These are phyloP conservation scores for Drosophila yakuba DNA, from an alignment of 1,140 invertebrate species.

Conservation along the genomic window DNA sequence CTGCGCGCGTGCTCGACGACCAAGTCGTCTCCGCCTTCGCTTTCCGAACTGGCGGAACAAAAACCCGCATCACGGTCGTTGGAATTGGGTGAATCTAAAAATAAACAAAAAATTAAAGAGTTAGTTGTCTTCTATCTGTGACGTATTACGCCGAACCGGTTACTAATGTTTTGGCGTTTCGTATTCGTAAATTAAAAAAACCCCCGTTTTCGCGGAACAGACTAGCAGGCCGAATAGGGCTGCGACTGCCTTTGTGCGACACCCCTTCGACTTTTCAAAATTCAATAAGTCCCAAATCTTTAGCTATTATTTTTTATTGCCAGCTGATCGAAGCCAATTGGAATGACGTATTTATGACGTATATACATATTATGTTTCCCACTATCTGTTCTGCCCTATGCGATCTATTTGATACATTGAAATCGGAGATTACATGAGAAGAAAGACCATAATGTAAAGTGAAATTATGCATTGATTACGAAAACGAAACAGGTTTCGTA, in stretches of 20 bases:
- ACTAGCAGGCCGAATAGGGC: slow-evolving; percentile 9
- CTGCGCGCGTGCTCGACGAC: slow-evolving; percentile 59
- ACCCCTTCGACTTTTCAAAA: slow-evolving; percentile 9
- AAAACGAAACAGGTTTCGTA: slow-evolving; percentile 68
- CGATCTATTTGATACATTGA: not conserved
- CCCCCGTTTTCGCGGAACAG: slow-evolving; percentile 50
- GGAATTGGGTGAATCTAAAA: slow-evolving; percentile 83
- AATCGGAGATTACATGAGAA: slow-evolving; percentile 11
- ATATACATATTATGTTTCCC: no score
- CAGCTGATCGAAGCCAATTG: not conserved
- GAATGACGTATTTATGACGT: not conserved
- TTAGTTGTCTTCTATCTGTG: slow-evolving; percentile 48
- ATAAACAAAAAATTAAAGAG: slow-evolving; percentile 41
- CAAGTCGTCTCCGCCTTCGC: slow-evolving; percentile 86
- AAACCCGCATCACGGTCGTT: slow-evolving; percentile 89
- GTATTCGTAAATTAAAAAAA: slow-evolving; percentile 45
- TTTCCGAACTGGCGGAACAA: slow-evolving; percentile 87
- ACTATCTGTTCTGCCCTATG: not conserved
- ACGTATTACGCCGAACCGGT: slow-evolving; percentile 36
- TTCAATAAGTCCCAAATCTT: slow-evolving; percentile 11
- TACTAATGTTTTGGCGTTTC: slow-evolving; percentile 19
- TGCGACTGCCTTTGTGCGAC: slow-evolving; percentile 12
- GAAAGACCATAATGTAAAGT: slow-evolving; percentile 44
- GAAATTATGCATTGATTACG: slow-evolving; percentile 47
- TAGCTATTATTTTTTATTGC: not conserved